Base-by-base conservation (phyloP, 2,113 vertebrate species). In the Orientallactaga bullata region DNA sequence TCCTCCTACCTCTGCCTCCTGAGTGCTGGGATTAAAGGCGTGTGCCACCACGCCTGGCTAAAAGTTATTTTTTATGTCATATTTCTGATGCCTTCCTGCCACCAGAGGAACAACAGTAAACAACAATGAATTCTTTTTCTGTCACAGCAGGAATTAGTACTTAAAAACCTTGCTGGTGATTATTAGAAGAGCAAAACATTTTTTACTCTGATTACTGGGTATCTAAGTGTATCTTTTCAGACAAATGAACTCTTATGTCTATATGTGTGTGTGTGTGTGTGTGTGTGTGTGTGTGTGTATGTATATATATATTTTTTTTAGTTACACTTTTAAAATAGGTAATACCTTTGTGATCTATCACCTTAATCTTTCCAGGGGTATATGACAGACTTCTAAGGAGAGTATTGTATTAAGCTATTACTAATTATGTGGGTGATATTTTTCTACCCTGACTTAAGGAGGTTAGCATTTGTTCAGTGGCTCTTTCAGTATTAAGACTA, bases 131-230 rank as follows among this genome's bases (percentile, higher is more conserved):
- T 51, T 35, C 11, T 88, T 85, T 58, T 81, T 78, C n/a, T 71
- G 12, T 95, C 89, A n/a, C 23, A 94, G 60, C 39, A 85, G 84
- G 23, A 91, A 77, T 85, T 86, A 93, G 66, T 90, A 47, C 73
- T 60, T 63, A 61, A 84, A 95, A 92, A 23, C 15, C 26, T 89
- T 87, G 55, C 32, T 79, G 1, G 3, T 66, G 74, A 71, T 26
- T 80, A 37, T 37, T 92, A 69, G 69, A 86, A 55, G 74, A 93
- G 30, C 68, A 63, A 77, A 92, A 26, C 55, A 28, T 85, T 89
- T 76, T 24, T 74, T 83, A 60, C 15, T 26, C 17, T 82, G 78
- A 77, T 42, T 83, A 76, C 13, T 60, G 61, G 24, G 21, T 83
- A 83, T 80, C 72, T 85, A 47, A 58, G 77, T 94, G 42, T 90